A percentile compares a stretch with the other conserved stretches of the same genome.
Conservation (phyloP, 2,113 vertebrate species). For the Marcusenius ussheri region DNA sequence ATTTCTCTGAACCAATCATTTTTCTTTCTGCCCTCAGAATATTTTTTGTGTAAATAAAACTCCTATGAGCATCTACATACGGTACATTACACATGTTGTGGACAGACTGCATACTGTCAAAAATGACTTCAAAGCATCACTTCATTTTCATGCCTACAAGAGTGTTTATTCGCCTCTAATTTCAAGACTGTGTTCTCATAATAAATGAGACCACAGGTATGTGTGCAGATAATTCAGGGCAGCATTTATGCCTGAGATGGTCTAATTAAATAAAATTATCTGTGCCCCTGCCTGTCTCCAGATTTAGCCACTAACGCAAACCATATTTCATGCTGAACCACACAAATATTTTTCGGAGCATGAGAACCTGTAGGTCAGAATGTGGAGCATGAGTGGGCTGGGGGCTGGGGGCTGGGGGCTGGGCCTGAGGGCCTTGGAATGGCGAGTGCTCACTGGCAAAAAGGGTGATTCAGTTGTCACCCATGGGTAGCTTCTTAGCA, state of each 20-base stretch:
- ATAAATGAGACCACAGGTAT: background rate
- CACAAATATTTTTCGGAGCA: constrained; percentile 1
- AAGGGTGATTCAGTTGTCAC: constrained; percentile 1
- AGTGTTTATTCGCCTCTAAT: constrained; percentile 11
- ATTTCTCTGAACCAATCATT: too few species aligned
- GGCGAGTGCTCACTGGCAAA: background rate
- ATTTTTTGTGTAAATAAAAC: too few species aligned
- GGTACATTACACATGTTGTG: background rate
- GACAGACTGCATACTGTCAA: background rate
- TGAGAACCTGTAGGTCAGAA: background rate
- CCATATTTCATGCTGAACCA: constrained; percentile 7
- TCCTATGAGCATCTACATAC: background rate
- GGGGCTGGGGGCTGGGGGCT: background rate
- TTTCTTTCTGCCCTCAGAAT: too few species aligned
- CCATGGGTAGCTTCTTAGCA: constrained; percentile 20
- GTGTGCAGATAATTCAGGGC: background rate
- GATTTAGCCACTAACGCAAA: background rate
- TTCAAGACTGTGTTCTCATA: constrained; percentile 9
- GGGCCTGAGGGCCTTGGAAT: background rate
- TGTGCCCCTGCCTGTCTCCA: background rate
- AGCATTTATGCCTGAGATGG: background rate
- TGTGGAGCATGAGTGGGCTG: background rate
- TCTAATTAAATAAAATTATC: constrained; percentile 16
- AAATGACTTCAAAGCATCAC: background rate
- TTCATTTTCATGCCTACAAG: background rate